Evolutionary conservation across 2,888 invertebrate species (phyloP), one percentile per base, ranked within the genome.

Genomic region (Dicycla oo): DNA sequence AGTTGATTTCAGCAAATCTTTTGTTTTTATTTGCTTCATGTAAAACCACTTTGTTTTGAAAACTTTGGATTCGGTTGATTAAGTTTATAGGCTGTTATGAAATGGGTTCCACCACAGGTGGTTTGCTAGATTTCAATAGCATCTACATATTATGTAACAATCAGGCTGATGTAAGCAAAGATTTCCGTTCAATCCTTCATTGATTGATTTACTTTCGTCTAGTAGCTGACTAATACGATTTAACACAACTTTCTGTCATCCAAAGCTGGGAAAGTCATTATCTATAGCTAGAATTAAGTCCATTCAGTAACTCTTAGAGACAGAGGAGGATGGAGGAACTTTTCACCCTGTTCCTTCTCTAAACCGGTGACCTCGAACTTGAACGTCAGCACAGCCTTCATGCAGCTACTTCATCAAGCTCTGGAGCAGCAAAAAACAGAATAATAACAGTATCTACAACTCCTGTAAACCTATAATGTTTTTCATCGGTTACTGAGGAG

Each of bases 21-120:
- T 76, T 83, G 80, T 81, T 85, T 83, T 85, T 82, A 84, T 84
- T 74, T 62, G 78, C 43, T 78, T 7, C 20, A 40, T 74, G 73
- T 78, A 58, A 47, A 53, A 71, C 71, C 30, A 8, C 40, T 4
- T n/a, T 74, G 73, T 74, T 74, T 74, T 78, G 78, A 18, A 73
- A 73, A 74, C 45, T 47, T 51, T n/a, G 23, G 38, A 53, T 40
- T 18, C 45, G 26, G 20, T 62, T 73, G 80, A 61, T 75, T 62
- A 66, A 61, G 13, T 75, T 77, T 66, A 62, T 75, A 3, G 47
- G 43, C 34, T 65, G 30, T 66, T 75, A 75, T 66, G 57, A 49
- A 49, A 18, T 43, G 23, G 26, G 20, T 23, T 62, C 61, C n/a
- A 73, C 61, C n/a, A 73, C 80, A 79, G 73, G 74, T 75, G 57